Base-by-base conservation (phyloP, 2,888 invertebrate genomes). In the Hartigia nigra region DNA sequence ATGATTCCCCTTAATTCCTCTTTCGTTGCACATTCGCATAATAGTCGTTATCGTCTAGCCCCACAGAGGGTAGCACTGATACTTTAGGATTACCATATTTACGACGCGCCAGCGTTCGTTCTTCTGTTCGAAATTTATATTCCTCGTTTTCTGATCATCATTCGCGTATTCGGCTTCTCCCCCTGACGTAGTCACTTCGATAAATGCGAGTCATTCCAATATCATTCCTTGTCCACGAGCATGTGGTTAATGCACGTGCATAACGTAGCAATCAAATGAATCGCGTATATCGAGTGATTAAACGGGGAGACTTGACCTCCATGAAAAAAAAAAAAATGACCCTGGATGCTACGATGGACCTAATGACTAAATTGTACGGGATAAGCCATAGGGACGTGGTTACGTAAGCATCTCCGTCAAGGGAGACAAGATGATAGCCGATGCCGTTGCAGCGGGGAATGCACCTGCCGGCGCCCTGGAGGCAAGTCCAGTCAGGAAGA, bases 1-100 rank as follows among this genome's bases (percentile, higher is more conserved):
- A 91, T 88, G 90, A 90, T 89, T 90, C 88, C 88, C 87, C 90
- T 72, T 90, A 89, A 90, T 90, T 90, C 90, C 87, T 88, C 89
- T 88, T 89, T 89, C 89, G 88, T 89, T 87, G 87, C 86, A 86
- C 85, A 87, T 88, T 90, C 87, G 87, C 87, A 87, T 88, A 90
- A 90, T 89, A 88, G 87, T 87, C 89, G 87, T 89, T 90, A 89
- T 89, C 89, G 86, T 86, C 81, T 82, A 88, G 85, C 86, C 87
- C 87, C 87, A 86, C 86, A 85, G 72, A 31, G 86, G 86, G 86
- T 85, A 86, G 86, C 85, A 82, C 87, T 87, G 87, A 89, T 89
- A 87, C 87, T 87, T 86, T 79, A 81, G 86, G 87, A 91, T 90
- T 90, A 90, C 86, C 89, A 89, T 90, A 90, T 90, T 90, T 90